These are phyloP conservation scores for Anhinga rufa DNA, from an alignment of 2,113 vertebrate genomes.

Conservation along the genomic window DNA sequence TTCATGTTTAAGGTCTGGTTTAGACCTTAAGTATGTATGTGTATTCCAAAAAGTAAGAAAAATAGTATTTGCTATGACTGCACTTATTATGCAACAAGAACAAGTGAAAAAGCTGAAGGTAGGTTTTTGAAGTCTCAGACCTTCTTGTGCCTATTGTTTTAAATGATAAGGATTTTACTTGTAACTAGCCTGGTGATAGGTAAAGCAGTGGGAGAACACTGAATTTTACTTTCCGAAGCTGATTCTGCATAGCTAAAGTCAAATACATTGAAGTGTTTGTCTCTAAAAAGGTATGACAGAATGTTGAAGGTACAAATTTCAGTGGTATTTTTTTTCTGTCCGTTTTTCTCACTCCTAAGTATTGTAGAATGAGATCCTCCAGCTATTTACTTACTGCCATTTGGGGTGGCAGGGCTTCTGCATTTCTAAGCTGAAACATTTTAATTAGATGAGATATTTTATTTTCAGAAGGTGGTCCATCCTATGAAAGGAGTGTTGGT, in stretches of 20 bases:
- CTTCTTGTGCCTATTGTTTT: background rate
- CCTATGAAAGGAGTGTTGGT: background rate
- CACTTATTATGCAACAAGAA: background rate
- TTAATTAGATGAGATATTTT: background rate
- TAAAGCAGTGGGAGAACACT: background rate
- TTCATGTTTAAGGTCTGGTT: background rate
- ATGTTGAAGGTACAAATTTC: background rate
- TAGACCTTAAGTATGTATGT: background rate
- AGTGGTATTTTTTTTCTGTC: background rate
- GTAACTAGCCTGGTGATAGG: background rate
- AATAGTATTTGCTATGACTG: background rate
- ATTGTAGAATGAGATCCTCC: background rate
- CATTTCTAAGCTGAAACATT: background rate
- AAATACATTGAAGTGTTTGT: background rate
- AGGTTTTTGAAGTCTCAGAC: background rate
- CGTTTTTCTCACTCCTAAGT: background rate
- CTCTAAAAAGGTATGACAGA: background rate
- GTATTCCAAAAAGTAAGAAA: background rate
- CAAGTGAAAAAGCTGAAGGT: background rate
- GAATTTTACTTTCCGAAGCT: background rate
- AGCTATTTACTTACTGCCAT: background rate
- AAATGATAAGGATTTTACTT: background rate
- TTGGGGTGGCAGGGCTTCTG: background rate
- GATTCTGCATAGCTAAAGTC: background rate
- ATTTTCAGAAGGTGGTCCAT: background rate